Evolutionary conservation across 2,888 invertebrate species (phyloP).

Genomic region (Phoronis australis): DNA sequence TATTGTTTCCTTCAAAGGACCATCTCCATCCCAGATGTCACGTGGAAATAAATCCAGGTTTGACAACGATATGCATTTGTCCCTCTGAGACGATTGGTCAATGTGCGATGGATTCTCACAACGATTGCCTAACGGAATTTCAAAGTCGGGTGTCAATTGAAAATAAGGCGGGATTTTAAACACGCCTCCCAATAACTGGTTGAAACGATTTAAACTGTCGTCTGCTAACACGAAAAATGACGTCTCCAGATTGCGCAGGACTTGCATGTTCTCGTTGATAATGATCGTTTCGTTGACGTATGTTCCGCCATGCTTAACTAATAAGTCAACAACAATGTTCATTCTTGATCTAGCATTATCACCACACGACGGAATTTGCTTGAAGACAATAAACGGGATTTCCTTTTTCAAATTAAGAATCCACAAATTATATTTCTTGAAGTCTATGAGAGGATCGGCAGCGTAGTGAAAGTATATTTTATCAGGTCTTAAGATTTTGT

Average conservation of each 20-base stretch:
- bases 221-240: too few species aligned
- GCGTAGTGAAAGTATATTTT: constrained; percentile 28
- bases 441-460: constrained; percentile 18
- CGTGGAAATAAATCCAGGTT: too few species aligned
- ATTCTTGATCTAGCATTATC: constrained; percentile 17
- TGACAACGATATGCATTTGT: too few species aligned
- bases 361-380: constrained; percentile 9
- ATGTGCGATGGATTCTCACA: too few species aligned
- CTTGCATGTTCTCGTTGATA: constrained; percentile 12
- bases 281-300: constrained; percentile 28
- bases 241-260: too few species aligned
- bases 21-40: constrained; percentile 26
- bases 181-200: too few species aligned
- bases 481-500: constrained; percentile 34
- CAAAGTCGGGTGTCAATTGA: too few species aligned
- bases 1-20: constrained; percentile 21
- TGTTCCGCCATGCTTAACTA: constrained; percentile 37
- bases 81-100: too few species aligned
- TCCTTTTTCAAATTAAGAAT: constrained; percentile 25
- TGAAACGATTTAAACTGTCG: too few species aligned
- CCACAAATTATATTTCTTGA: constrained; percentile 30
- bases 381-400: constrained; percentile 22
- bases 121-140: too few species aligned
- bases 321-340: constrained; percentile 17
- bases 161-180: too few species aligned